These are phyloP conservation scores for Cabera pusaria DNA, from an alignment of 2,888 invertebrate genomes.

Conservation along the genomic window DNA sequence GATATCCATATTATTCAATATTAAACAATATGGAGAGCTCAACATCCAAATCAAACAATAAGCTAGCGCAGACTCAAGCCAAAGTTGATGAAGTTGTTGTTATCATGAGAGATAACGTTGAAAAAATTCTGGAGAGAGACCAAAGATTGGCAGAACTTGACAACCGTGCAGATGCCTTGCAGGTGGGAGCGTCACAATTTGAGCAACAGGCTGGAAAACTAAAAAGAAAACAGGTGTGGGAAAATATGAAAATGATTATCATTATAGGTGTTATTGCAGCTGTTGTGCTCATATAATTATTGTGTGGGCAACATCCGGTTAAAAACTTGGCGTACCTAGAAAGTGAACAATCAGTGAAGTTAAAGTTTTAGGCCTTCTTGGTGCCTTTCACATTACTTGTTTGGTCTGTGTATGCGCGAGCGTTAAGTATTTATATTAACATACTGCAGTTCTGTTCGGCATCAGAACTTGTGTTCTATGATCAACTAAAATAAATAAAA, in stretches of 20 bases:
- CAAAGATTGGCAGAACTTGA: conserved; percentile 97
- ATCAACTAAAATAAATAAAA: no score
- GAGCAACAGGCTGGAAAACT: conserved; percentile 88
- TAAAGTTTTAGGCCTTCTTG: no score
- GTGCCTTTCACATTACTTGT: no score
- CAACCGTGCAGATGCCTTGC: conserved; percentile 96
- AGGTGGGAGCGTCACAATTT: conserved; percentile 94
- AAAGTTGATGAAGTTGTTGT: conserved; percentile 89
- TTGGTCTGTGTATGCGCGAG: no score
- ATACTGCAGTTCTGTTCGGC: no score
- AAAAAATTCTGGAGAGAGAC: conserved; percentile 98
- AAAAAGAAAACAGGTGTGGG: conserved; percentile 98
- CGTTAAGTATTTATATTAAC: no score
- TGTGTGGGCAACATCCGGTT: conserved; percentile 79
- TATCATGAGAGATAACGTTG: conserved; percentile 98
- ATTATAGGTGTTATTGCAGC: conserved; percentile 94
- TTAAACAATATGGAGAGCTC: conserved; percentile 34
- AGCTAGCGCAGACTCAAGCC: conserved; percentile 79
- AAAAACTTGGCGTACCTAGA: no score
- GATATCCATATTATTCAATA: no score
- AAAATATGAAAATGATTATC: conserved; percentile 98
- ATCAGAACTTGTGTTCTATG: no score
- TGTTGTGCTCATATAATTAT: conserved; percentile 92
- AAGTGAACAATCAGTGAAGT: no score
- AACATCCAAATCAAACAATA: conserved; percentile 71